Base-by-base conservation (phyloP, 2,888 invertebrate genomes). In the Bellardia bayeri region DNA sequence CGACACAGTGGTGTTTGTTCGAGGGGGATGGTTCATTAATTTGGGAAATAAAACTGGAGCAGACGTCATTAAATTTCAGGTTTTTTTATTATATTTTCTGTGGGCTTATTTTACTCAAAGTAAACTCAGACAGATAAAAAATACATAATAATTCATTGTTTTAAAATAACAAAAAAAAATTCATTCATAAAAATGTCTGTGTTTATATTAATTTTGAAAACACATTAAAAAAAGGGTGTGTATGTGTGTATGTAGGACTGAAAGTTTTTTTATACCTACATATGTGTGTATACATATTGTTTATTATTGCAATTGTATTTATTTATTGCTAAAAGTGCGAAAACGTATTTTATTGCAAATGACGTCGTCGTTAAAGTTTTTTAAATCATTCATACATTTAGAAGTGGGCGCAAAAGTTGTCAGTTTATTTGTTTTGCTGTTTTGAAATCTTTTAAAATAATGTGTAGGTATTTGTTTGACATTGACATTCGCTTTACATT, bases 111-210 rank as follows among this genome's bases (percentile, higher is more conserved):
- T 16, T 33, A 7, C 33, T 3, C 33, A 81, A 63, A 54, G 42
- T 81, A 63, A 80, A 71, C 40, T 30, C 37, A 13, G 30, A 8
- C 30, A n/a, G 8, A 14, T 63, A 63, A 33, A 33, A 9, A 45
- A 9, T 13, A 61, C 30, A 9, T 61, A 61, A 2, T 37, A n/a
- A 6, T n/a, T n/a, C 37, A 40, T 37, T 37, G 7, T 37, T 63
- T 8, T 30, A 40, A 63, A 14, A 6, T 7, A 64, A 42, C 16
- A 56, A 42, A 2, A 3, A 3, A 56, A 72, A 72, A n/a, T 72
- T 81, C 81, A 81, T 81, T 81, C 81, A 81, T 66, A 13, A 51
- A 71, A 54, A 66, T 40, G 4, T 16, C 37, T 40, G 14, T 7
- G 9, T 37, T 76, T 37, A 3, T 42, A 66, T 58, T 6, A 30